Percentiles rank a stretch among this genome's conserved stretches.
Conservation (phyloP, 2,113 vertebrate genomes). For the Limanda limanda region DNA sequence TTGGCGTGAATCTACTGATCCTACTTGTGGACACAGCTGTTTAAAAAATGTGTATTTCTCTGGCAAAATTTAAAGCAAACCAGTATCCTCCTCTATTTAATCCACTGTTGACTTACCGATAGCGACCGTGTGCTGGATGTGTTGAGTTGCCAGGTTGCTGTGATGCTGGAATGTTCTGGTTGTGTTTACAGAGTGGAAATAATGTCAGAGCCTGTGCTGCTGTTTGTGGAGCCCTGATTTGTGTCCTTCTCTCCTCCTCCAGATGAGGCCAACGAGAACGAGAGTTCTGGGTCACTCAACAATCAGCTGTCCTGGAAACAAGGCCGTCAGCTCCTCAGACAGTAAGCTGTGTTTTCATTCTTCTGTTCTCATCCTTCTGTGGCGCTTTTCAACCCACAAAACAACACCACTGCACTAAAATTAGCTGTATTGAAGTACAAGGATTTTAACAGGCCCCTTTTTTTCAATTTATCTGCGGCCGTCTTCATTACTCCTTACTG, state of each 20-base stretch:
- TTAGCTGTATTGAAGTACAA: neutral
- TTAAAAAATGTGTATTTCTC: neutral
- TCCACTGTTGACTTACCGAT: conserved; percentile 16
- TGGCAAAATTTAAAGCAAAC: conserved; percentile 9
- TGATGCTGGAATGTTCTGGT: conserved; percentile 58
- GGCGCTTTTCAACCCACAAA: conserved; percentile 14
- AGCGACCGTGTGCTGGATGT: conserved; percentile 9
- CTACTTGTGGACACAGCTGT: neutral
- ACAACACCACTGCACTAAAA: conserved; percentile 1
- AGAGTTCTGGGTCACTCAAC: conserved; percentile 91
- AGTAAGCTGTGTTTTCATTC: conserved; percentile 85
- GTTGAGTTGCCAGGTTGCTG: conserved; percentile 44
- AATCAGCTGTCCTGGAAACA: conserved; percentile 99
- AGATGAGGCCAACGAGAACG: conserved; percentile 97
- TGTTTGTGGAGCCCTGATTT: conserved; percentile 71
- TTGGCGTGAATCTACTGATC: neutral
- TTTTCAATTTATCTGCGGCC: neutral
- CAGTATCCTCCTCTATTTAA: conserved; percentile 7
- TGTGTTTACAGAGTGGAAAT: conserved; percentile 53
- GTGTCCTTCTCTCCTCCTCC: conserved; percentile 66
- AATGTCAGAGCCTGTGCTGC: conserved; percentile 31
- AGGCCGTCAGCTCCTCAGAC: conserved; percentile 95
- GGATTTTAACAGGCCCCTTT: neutral
- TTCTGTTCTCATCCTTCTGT: neutral
- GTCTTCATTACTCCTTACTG: neutral